phyloP scores from a whole-genome alignment of 2,113 vertebrate species.

The Mirza zaza region DNA sequence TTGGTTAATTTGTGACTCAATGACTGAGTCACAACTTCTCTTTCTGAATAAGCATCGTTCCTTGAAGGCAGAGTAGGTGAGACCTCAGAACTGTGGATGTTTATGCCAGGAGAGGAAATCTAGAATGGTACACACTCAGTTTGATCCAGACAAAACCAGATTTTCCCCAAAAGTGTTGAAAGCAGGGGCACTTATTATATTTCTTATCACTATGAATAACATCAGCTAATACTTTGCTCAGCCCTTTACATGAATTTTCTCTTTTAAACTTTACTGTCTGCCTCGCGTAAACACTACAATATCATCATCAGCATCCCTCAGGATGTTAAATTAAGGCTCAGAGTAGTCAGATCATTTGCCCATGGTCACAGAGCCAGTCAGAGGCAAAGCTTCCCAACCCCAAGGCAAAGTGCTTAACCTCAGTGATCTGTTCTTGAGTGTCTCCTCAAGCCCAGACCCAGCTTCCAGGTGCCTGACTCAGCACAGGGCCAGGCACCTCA shows the following conservation, averaged over 20 bases:
- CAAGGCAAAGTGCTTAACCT: conserved; percentile 23
- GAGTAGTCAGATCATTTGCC: not conserved
- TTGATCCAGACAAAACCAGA: not conserved
- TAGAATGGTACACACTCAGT: not conserved
- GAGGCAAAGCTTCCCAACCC: conserved; percentile 26
- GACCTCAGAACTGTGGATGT: not conserved
- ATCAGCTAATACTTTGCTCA: not conserved
- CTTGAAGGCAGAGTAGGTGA: conserved; percentile 24
- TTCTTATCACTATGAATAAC: not conserved
- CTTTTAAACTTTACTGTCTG: not conserved
- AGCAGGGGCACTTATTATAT: not conserved
- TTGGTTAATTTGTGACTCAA: not conserved
- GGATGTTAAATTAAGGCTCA: not conserved
- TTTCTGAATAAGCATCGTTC: not conserved
- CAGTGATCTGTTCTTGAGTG: not conserved
- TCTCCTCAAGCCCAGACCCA: not conserved
- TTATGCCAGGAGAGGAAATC: not conserved
- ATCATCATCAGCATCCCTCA: not conserved
- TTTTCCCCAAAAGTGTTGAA: not conserved
- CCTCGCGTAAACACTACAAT: not conserved
- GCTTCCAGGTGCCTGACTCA: conserved; percentile 48
- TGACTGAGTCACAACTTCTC: conserved; percentile 36
- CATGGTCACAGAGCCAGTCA: conserved; percentile 38
- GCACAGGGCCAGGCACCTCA: not conserved
- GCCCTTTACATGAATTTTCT: not conserved